These are phyloP conservation scores for Microcebus ravelobensis DNA, from an alignment of 2,113 vertebrate species.

Conservation along the genomic window DNA sequence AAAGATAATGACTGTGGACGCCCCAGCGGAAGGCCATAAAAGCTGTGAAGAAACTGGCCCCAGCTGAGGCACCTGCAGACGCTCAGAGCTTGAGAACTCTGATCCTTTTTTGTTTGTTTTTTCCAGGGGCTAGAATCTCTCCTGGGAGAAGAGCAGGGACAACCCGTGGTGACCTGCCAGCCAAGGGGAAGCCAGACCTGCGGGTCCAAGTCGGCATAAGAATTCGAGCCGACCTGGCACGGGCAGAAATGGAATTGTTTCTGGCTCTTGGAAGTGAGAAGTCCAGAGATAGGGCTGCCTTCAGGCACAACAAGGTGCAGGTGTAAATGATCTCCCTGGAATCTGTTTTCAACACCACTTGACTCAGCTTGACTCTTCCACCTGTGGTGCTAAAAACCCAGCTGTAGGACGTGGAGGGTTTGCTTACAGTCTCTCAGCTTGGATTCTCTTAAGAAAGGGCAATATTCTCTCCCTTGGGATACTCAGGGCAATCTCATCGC, in stretches of 20 bases:
- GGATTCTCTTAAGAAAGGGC: background rate
- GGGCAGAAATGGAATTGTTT: background rate
- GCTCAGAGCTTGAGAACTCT: too few species aligned
- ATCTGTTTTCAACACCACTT: background rate
- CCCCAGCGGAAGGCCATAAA: too few species aligned
- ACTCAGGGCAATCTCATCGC: background rate
- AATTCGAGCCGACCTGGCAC: background rate
- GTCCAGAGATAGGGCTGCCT: background rate
- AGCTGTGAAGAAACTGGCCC: fast-evolving
- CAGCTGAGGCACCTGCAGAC: too few species aligned
- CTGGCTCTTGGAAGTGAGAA: background rate
- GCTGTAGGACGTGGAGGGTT: background rate
- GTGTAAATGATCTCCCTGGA: background rate
- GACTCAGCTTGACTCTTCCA: background rate
- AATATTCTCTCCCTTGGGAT: background rate
- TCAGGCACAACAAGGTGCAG: background rate
- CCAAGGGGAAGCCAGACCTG: too few species aligned
- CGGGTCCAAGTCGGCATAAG: background rate
- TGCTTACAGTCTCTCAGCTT: background rate
- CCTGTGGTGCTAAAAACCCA: background rate
- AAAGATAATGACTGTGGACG: too few species aligned
- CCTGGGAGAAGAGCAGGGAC: too few species aligned
- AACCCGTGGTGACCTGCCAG: too few species aligned
- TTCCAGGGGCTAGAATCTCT: too few species aligned
- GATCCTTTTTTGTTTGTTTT: too few species aligned